Base-by-base conservation (phyloP, 2,888 invertebrate genomes). In the Epinotia brunnichana region DNA sequence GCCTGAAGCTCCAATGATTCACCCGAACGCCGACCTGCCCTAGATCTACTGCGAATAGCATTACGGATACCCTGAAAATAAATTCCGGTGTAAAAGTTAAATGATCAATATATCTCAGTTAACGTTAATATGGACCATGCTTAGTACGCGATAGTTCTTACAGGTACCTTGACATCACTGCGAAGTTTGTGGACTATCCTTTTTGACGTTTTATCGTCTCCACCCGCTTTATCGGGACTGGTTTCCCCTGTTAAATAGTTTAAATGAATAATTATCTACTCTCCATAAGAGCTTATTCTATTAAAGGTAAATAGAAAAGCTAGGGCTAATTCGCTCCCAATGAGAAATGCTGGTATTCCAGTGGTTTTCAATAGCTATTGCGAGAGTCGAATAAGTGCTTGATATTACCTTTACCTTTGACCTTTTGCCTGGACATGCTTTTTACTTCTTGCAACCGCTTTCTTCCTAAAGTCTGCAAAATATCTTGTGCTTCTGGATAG, bases 401-500 rank as follows among this genome's bases (percentile, higher is more conserved):
- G 39, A 62, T 19, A 44, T 71, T 71, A 70, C 70, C 67, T 66
- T 74, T 80, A 87, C 87, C 84, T 84, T 87, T 88, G 4, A 75
- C 82, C 78, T 82, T 81, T 79, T 87, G 85, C 77, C 82, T 76
- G 0, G 94, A 94, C 90, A 94, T 95, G 76, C 86, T 93, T 71
- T 95, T 94, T 5, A 97, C 98, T 89, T 98, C 98, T 95, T 97
- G 97, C 67, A 98, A 90, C 15, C 98, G 94, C 82, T 97, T 98
- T 59, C 97, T 94, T 5, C 98, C 98, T 39, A 98, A 94, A 11
- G 96, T 97, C 85, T 98, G 97, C n/a, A 98, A 94, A 77, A 98
- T 98, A 78, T 98, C 97, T 88, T 98, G 98, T 0, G 99, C 99
- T 88, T 99, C 98, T 0, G 99, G 99, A 83, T 99, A 99, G 87